Evolutionary conservation across 2,888 invertebrate species (phyloP), one percentile per base, ranked within the genome.

Genomic region (Hedychridium roseum): DNA sequence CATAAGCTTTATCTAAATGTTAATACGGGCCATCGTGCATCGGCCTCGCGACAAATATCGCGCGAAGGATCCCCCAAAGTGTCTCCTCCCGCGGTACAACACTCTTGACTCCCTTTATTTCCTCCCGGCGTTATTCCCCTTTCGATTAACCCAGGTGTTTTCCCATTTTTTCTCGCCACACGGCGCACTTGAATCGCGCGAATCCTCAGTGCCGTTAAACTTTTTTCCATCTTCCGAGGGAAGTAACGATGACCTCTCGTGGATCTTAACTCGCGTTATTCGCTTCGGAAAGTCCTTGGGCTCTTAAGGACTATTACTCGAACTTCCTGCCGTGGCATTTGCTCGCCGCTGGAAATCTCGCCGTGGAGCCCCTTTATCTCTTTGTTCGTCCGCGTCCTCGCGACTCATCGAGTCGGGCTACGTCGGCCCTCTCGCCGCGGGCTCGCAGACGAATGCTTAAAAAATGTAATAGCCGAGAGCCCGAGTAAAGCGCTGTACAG

Each of bases 1-100:
- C 65, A 61, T 64, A 62, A 65, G 70, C 68, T 75, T 75, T 74
- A 75, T 75, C 75, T 75, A 75, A 75, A 75, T 75, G 75, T 75
- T 75, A 75, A 75, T 75, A 66, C 70, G 65, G 58, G 54, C 43
- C 59, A 39, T 51, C 54, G 66, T 62, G 60, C 50, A 53, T 60
- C 59, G 65, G 23, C 54, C 58, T 51, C 51, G 54, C 45, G 48
- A 49, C 54, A 56, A 64, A 62, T 59, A 66, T 60, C 54, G 57
- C 60, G 60, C 61, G 50, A 54, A 43, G 43, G 31, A 56, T 60
- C 58, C 54, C 54, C 47, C 51, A 39, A 52, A 53, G 60, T 45
- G 50, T 52, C 43, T 47, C 43, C 26, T 43, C 18, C 18, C 20
- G 32, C 14, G 32, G 37, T 46, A 43, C 40, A 38, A 27, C 27